A percentile compares a stretch with the other conserved stretches of the same genome.
Evolutionary conservation across 2,888 invertebrate genomes (phyloP).

Genomic region (Ceraclea dissimilis): DNA sequence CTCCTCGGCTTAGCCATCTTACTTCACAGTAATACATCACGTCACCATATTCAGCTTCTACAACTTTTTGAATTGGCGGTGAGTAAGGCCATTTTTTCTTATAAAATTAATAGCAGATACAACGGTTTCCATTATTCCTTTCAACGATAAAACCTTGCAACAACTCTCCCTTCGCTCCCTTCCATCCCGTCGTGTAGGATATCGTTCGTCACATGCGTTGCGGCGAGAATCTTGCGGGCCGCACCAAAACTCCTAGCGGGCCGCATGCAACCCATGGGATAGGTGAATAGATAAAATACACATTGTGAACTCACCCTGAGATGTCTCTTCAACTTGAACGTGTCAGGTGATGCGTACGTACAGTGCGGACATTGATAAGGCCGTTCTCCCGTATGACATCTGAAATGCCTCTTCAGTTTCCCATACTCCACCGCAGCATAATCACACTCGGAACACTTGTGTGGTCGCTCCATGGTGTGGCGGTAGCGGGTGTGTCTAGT

Average conservation of each 20-base stretch:
- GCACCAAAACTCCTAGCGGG: no score
- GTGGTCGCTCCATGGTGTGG: constrained; percentile 96
- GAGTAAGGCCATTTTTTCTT: constrained; percentile 25
- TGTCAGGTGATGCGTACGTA: constrained; percentile 95
- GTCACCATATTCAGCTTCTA: constrained; percentile 18
- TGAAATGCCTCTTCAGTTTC: constrained; percentile 88
- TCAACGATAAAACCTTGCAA: constrained; percentile 22
- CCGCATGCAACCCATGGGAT: no score
- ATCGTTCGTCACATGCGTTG: not conserved
- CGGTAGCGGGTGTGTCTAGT: constrained; percentile 90
- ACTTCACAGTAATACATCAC: constrained; percentile 26
- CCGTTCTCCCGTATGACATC: constrained; percentile 88
- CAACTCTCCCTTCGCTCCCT: constrained; percentile 1
- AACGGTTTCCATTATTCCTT: constrained; percentile 26
- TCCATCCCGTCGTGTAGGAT: not conserved
- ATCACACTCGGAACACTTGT: constrained; percentile 92
- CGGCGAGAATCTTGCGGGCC: not conserved
- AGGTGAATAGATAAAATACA: no score
- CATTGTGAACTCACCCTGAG: constrained; percentile 61
- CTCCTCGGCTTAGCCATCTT: constrained; percentile 25
- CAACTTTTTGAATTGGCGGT: constrained; percentile 25
- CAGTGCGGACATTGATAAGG: constrained; percentile 94
- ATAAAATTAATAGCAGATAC: constrained; percentile 25
- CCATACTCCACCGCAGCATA: constrained; percentile 95
- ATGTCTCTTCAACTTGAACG: constrained; percentile 94